phyloP scores from a whole-genome alignment of 2,888 invertebrate species.

The Alsophila aescularia region DNA sequence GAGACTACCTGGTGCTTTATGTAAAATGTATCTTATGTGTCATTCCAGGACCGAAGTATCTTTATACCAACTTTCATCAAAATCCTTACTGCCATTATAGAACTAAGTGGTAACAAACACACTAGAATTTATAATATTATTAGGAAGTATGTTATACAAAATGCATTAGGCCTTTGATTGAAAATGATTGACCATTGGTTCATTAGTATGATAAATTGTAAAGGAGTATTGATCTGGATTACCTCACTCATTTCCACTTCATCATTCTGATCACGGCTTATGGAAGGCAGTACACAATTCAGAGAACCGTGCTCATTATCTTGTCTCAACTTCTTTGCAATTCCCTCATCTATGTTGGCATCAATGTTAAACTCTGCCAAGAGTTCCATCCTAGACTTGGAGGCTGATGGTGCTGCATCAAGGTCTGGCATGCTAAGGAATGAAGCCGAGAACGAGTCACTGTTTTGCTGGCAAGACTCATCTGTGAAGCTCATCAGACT shows the following conservation, averaged over 20 bases:
- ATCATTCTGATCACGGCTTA: constrained; percentile 71
- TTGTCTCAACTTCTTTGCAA: constrained; percentile 51
- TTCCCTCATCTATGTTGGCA: constrained; percentile 61
- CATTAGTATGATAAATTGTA: too few relatives aligned
- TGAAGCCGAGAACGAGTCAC: constrained; percentile 60
- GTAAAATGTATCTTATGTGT: too few relatives aligned
- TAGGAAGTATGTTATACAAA: too few relatives aligned
- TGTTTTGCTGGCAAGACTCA: constrained; percentile 57
- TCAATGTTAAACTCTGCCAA: constrained; percentile 73
- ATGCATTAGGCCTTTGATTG: too few relatives aligned
- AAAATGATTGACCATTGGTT: too few relatives aligned
- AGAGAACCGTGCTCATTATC: constrained; percentile 60
- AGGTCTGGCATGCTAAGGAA: constrained; percentile 76
- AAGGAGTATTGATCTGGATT: too few relatives aligned
- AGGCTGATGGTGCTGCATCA: constrained; percentile 55
- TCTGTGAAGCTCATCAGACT: constrained; percentile 60
- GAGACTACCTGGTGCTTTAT: too few relatives aligned
- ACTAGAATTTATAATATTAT: too few relatives aligned
- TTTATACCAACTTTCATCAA: too few relatives aligned
- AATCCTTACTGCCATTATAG: too few relatives aligned
- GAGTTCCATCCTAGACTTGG: constrained; percentile 60
- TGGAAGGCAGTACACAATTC: constrained; percentile 77
- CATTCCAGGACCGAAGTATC: too few relatives aligned
- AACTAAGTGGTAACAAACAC: too few relatives aligned
- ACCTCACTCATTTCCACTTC: constrained; percentile 69